Evolutionary conservation across 2,888 invertebrate species (phyloP), one percentile per base, ranked within the genome.

Genomic region (Tiliacea aurago): DNA sequence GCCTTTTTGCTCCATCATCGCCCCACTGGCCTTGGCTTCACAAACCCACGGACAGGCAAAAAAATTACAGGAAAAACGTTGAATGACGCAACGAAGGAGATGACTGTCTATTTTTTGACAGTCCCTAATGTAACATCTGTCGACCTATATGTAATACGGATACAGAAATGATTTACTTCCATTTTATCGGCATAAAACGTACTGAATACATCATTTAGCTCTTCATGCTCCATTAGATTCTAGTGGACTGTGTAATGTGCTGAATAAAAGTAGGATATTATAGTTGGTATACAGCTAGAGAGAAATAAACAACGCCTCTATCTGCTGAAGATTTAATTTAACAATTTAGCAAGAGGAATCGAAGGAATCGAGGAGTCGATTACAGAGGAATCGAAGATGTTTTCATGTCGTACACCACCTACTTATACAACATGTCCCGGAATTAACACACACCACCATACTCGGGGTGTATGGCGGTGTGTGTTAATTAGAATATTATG

Each of bases 11-110:
- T 77, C 72, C 74, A 84, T 86, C 85, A 88, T 84, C 85, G 81
- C 76, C 84, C 73, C 75, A 76, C 59, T 87, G 89, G 84, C 90
- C 89, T 89, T 88, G 89, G 84, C 78, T 84, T 74, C 69, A 77
- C 75, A 78, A 84, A 81, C 78, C 68, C 58, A 72, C 78, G 53
- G 73, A 72, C 78, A 78, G 80, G 79, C 65, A 80, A 85, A 84
- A 86, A 87, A 85, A 70, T n/a, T 73, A 71, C 74, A 75, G 81
- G 80, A 82, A 87, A 84, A 85, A 84, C 86, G 78, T 71, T 71
- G 70, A 86, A 83, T 89, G 88, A 86, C 83, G 87, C 84, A 80
- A 77, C 87, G 65, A 76, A 76, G 69, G 69, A 72, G 65, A 80
- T 74, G 80, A 71, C 75, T 78, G 68, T 84, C 49, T 37, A 41